Base-by-base conservation (phyloP, 2,113 vertebrate genomes). In the Grammomys dolichurus region DNA sequence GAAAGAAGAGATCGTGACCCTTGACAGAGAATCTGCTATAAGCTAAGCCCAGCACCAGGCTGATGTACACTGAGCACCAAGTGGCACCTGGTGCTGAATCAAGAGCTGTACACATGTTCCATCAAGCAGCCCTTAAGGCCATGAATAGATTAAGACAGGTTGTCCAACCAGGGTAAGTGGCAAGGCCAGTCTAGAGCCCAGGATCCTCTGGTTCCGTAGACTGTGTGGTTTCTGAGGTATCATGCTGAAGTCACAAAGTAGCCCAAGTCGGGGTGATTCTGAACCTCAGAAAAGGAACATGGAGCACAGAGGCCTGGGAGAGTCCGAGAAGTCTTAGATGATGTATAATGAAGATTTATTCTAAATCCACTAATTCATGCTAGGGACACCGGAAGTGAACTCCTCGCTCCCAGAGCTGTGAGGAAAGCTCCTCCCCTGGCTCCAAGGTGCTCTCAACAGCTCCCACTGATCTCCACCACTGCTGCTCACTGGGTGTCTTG, bases 161-260 rank as follows among this genome's bases (percentile, higher is more conserved):
- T 75, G 46, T 87, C 60, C 93, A 89, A 65, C 69, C 91, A 89
- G 76, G 56, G 24, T 60, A 91, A 67, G 12, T 94, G 36, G n/a
- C 72, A 90, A 69, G 65, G 65, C 48, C 75, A 43, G 24, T 36
- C 85, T 87, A 31, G n/a, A 33, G n/a, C 69, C 80, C 48, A 24
- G 40, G 72, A 46, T 87, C 58, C 19, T 16, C 51, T 88, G 36
- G 70, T 33, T 60, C 16, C 26, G 40, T 67, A 80, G 75, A 7
- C 87, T 87, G 0, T 65, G 11, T 93, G 60, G 22, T 81, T 94
- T 72, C 78, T 54, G 17, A 58, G 51, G 36, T 4, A 24, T 70
- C 46, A 26, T 58, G 69, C 78, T 90, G n/a, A 58, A 69, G n/a
- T 78, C 51, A 28, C 46, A 69, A 19, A 69, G 22, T 11, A 58